Percentiles rank a stretch among this genome's conserved stretches.
Evolutionary conservation across 1,140 invertebrate species (phyloP).

Genomic region (Papilio aristodemus): DNA sequence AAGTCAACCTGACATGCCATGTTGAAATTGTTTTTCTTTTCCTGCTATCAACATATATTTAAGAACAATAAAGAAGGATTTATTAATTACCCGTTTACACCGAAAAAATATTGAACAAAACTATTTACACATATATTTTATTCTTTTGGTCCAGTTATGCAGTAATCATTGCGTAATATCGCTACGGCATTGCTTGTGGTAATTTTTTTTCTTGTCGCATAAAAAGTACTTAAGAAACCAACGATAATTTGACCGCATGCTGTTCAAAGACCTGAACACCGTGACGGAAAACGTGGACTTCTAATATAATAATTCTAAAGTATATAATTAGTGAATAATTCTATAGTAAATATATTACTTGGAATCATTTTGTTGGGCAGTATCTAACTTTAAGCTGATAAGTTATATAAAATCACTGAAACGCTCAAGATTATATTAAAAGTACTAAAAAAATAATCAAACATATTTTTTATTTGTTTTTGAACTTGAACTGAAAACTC

Average conservation of each 20-base stretch:
- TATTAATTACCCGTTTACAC: background rate
- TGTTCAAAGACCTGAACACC: background rate
- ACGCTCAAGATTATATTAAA: constrained; percentile 1
- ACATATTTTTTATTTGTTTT: constrained; percentile 2
- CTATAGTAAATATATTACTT: too few relatives aligned
- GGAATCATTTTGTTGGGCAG: too few relatives aligned
- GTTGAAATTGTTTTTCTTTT: background rate
- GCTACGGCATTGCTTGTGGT: background rate
- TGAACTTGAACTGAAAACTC: background rate
- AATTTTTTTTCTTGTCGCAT: background rate
- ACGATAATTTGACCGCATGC: constrained; percentile 6
- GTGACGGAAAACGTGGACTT: background rate
- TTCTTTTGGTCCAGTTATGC: background rate
- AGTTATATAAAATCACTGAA: too few relatives aligned
- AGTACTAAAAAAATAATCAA: constrained; percentile 9
- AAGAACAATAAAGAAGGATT: constrained; percentile 13
- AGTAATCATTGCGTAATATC: background rate
- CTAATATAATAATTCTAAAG: too few relatives aligned
- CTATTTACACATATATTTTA: too few relatives aligned
- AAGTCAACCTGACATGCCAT: background rate
- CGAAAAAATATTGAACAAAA: too few relatives aligned
- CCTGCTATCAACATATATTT: background rate
- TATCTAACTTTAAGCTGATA: too few relatives aligned
- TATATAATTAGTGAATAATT: too few relatives aligned
- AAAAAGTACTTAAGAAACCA: background rate